Conservation (phyloP, 2,113 vertebrate species). For the Camarhynchus parvulus region DNA sequence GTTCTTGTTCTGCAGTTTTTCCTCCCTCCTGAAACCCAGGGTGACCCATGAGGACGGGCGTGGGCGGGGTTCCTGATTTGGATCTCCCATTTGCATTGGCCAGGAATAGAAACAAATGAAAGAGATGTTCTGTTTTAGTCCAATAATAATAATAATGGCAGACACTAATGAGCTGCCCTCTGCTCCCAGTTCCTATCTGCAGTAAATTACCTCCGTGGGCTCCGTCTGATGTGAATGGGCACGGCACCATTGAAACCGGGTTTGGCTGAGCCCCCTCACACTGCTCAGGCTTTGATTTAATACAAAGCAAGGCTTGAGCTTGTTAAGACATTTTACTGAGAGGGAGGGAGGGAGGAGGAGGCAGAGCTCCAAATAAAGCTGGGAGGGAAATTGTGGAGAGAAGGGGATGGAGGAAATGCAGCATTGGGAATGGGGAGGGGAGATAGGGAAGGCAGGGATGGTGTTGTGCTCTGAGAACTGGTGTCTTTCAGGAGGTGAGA, state of each 20-base stretch:
- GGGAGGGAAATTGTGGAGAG: neutral
- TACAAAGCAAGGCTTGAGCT: neutral
- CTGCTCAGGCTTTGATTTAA: constrained; percentile 9
- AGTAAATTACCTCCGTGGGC: constrained; percentile 49
- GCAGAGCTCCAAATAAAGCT: neutral
- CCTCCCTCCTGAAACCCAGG: neutral
- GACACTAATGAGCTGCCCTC: constrained; percentile 49
- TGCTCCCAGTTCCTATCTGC: constrained; percentile 19
- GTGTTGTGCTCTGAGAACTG: accelerated
- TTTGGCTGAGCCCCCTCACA: neutral
- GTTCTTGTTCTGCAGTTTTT: neutral
- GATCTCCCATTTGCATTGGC: neutral
- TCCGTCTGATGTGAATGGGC: neutral
- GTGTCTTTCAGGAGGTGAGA: neutral
- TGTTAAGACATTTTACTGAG: neutral
- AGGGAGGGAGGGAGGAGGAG: neutral
- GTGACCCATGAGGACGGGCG: neutral
- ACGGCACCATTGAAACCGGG: neutral
- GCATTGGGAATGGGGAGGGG: accelerated
- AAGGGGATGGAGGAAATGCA: accelerated
- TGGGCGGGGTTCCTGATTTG: neutral
- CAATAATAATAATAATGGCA: constrained; percentile 23
- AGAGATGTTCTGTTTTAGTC: constrained; percentile 15
- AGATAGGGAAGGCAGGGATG: neutral
- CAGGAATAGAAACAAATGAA: constrained; percentile 1